Conservation (phyloP, 2,797 vertebrate genomes). For the Sarcoramphus papa region DNA sequence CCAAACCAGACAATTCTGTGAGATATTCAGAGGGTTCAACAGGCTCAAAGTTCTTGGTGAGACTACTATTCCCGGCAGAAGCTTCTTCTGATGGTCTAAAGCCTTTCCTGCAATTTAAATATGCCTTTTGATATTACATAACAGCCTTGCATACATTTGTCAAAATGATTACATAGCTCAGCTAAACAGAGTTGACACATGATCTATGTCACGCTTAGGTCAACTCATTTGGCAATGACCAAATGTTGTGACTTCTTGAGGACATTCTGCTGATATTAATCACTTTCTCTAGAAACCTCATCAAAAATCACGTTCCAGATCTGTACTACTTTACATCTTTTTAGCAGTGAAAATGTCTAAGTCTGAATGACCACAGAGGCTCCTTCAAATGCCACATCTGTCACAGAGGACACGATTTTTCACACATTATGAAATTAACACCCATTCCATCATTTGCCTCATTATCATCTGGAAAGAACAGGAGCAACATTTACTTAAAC, state of each 20-base stretch:
- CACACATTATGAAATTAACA: not conserved
- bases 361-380: not conserved
- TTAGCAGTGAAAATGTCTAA: not conserved
- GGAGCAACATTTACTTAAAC: not conserved
- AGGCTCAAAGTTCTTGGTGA: not conserved
- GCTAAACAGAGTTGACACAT: not conserved
- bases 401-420: not conserved
- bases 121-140: not conserved
- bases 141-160: not conserved
- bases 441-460: not conserved
- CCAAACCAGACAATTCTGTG: not conserved
- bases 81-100: not conserved
- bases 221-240: not conserved
- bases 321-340: not conserved
- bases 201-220: not conserved
- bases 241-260: not conserved
- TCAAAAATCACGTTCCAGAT: not conserved
- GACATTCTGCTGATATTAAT: not conserved
- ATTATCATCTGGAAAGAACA: not conserved
- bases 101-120: not conserved
- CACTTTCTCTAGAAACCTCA: not conserved
- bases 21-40: not conserved
- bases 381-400: not conserved
- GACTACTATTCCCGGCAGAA: not conserved
- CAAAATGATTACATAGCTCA: not conserved